Evolutionary conservation across 2,113 vertebrate species (phyloP), one percentile per base, ranked within the genome.

Genomic region (Datnioides undecimradiatus): DNA sequence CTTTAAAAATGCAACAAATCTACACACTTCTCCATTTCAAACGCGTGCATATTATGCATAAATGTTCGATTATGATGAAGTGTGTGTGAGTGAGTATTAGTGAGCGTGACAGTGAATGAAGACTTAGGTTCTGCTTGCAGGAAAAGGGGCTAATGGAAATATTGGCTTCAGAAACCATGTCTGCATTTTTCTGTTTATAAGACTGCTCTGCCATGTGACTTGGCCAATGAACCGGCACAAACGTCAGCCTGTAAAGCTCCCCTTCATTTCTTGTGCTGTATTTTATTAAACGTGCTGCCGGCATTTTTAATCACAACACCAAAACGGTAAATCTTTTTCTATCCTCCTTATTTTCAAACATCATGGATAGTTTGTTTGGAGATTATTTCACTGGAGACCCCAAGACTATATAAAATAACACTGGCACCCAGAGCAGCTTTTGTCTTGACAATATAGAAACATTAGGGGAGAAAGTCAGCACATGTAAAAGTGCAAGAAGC

Each of bases 91-190:
- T 48, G n/a, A 23, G 31, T n/a, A 6, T 27, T 40, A 21, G n/a
- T 8, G 14, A 31, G 19, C 23, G 52, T 51, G 55, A 84, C 25
- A 23, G 12, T 73, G n/a, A 77, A 48, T 33, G 59, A 71, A 25
- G 31, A 73, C 55, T 43, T 80, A 43, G 71, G 69, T 43, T 73
- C 17, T 73, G 58, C 29, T 29, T 38, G 16, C 36, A 48, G 70
- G 25, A 73, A 73, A 27, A 54, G 9, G 4, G 51, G 72, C 79
- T 88, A 86, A 92, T 88, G 83, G 87, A 90, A 87, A 78, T 52
- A 76, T 77, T 85, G 83, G 68, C 83, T 51, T 73, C 60, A 66
- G 71, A 82, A 65, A 64, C 13, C 33, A 79, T 33, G 34, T 62
- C 80, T 85, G 64, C 3, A 21, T 62, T 27, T 72, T 76, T 66